Conservation (phyloP, 2,113 vertebrate genomes). For the Ammospiza caudacuta region DNA sequence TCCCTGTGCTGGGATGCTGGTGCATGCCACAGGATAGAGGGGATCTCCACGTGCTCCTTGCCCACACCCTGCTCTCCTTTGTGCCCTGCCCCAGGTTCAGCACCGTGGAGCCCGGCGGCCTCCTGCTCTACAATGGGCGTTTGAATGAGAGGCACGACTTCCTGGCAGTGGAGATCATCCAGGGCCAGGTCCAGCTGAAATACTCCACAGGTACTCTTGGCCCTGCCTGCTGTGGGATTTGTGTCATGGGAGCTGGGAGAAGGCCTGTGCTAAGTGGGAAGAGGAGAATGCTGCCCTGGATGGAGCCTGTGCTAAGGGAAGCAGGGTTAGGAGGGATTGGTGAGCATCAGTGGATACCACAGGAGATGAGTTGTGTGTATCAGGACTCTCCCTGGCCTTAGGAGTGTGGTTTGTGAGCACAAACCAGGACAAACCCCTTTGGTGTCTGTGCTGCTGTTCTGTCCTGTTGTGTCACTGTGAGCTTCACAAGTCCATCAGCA, state of each 20-base stretch:
- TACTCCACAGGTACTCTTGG: slow-evolving; percentile 91
- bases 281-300: not conserved
- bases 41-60: rapidly evolving
- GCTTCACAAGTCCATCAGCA: not conserved
- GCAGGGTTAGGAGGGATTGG: not conserved
- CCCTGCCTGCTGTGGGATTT: not conserved
- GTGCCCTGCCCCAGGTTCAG: slow-evolving; percentile 83
- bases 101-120: slow-evolving; percentile 86
- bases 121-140: slow-evolving; percentile 96
- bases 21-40: rapidly evolving
- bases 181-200: slow-evolving; percentile 93
- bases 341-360: not conserved
- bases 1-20: not conserved
- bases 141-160: slow-evolving; percentile 98
- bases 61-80: not conserved
- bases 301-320: not conserved
- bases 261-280: not conserved
- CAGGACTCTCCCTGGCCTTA: not conserved
- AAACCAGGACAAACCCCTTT: not conserved
- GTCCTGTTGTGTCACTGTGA: rapidly evolving
- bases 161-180: slow-evolving; percentile 92
- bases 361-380: not conserved
- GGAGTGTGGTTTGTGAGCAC: not conserved
- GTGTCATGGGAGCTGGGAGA: not conserved
- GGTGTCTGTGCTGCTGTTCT: not conserved